Base-by-base conservation (phyloP, 2,113 vertebrate genomes). In the Scalopus aquaticus region DNA sequence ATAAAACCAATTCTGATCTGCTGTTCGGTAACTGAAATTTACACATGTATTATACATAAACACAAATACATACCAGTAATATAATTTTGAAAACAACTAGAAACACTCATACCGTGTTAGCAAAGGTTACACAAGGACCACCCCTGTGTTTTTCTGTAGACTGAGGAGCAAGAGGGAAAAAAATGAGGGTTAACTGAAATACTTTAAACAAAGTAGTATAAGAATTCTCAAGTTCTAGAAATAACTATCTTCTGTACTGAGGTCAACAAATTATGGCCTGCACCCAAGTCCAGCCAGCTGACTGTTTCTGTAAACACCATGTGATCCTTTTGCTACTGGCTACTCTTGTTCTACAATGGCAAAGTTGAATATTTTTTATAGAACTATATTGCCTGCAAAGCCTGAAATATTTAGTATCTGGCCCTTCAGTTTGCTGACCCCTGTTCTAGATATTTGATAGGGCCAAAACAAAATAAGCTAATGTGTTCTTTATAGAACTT, bases 401-500 rank as follows among this genome's bases (percentile, higher is more conserved):
- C 30, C 56, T 51, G 78, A 69, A 51, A 32, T 89, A 77, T 56
- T 85, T 77, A 64, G 17, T 86, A 56, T 49, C 49, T 86, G 79
- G 49, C 24, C 19, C 44, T 92, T 81, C 54, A 70, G n/a, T 39
- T 72, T 84, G 42, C 65, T 88, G 46, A 76, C 42, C 6, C 0
- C 28, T 54, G 11, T 76, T 76, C 37, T 19, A 87, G 49, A 76
- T 46, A 82, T 35, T 76, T 94, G 69, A 20, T 46, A 54, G n/a
- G 72, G 69, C 10, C 37, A 19, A 46, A 74, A 30, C 42, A 74
- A 73, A 73, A 26, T 74, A 46, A 73, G 22, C n/a, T n/a, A 30
- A 60, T 17, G 13, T 69, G 30, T 87, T 90, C n/a, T 96, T 94
- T 97, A 97, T 49, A 96, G 92, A 97, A 85, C 95, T 56, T 84